Conservation (phyloP, 2,113 vertebrate species). For the Galbula dea region DNA sequence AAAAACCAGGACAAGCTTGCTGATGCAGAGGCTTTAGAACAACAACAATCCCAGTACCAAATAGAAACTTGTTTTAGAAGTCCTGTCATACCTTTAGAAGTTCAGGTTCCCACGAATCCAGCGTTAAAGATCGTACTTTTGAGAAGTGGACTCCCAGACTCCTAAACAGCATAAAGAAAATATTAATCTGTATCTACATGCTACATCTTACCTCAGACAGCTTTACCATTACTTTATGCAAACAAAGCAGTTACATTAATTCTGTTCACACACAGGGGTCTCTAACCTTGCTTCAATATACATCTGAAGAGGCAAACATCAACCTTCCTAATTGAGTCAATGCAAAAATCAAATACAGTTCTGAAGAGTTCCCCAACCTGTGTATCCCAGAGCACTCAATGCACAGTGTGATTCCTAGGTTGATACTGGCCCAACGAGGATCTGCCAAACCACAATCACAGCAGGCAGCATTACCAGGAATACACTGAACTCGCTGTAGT, state of each 20-base stretch:
- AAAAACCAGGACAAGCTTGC: no score
- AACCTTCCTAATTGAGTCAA: neutral
- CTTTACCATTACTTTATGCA: neutral
- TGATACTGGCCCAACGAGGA: conserved; percentile 97
- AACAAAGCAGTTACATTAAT: neutral
- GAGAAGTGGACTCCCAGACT: conserved; percentile 97
- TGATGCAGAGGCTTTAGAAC: neutral
- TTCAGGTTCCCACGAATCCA: conserved; percentile 97
- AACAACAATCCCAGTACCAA: neutral
- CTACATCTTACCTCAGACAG: neutral
- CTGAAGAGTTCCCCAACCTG: conserved; percentile 75
- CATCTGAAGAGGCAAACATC: neutral
- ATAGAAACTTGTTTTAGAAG: neutral
- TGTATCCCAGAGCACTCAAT: conserved; percentile 98
- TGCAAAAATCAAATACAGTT: neutral
- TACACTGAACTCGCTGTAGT: conserved; percentile 87
- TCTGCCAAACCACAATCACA: conserved; percentile 93
- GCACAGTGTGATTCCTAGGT: conserved; percentile 93
- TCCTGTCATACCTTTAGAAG: conserved; percentile 86
- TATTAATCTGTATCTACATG: neutral
- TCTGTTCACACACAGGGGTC: neutral
- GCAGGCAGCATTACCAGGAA: conserved; percentile 87
- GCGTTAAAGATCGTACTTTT: conserved; percentile 93
- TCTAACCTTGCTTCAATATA: neutral
- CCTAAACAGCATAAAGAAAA: conserved; percentile 67